Evolutionary conservation across 2,888 invertebrate species (phyloP).

Genomic region (Prosopocoilus inquinatus): DNA sequence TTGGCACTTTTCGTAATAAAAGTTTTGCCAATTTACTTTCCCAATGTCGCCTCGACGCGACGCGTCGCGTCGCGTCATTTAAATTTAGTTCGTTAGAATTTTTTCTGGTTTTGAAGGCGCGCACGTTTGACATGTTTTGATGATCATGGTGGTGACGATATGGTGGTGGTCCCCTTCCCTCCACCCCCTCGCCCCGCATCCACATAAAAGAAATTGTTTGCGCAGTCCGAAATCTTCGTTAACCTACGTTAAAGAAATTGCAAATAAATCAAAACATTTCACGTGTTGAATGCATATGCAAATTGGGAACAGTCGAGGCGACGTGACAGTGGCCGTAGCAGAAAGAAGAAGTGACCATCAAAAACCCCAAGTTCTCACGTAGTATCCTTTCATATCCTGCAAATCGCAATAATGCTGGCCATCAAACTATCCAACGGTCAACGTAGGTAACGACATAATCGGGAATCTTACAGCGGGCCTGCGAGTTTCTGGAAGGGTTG

Average conservation of each 20-base stretch:
- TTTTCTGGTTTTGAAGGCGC: no score
- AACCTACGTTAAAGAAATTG: slow-evolving; percentile 28
- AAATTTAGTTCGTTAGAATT: no score
- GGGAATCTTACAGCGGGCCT: slow-evolving; percentile 39
- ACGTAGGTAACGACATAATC: slow-evolving; percentile 53
- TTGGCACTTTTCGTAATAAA: no score
- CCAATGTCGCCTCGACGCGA: no score
- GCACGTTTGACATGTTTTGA: no score
- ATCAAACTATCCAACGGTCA: slow-evolving; percentile 46
- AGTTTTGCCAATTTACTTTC: no score
- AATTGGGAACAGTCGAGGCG: slow-evolving; percentile 44
- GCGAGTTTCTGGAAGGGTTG: slow-evolving; percentile 11
- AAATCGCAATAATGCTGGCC: slow-evolving; percentile 35
- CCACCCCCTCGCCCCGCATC: no score
- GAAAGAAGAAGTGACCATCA: slow-evolving; percentile 33
- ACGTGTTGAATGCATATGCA: slow-evolving; percentile 50
- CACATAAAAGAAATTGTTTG: no score
- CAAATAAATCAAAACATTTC: slow-evolving; percentile 51
- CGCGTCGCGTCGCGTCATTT: no score
- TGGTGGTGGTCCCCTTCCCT: no score
- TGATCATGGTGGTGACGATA: no score
- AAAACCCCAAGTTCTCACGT: slow-evolving; percentile 47
- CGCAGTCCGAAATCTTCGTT: background rate
- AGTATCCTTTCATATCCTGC: slow-evolving; percentile 35
- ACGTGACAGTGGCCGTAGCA: slow-evolving; percentile 39